Evolutionary conservation across 1,140 invertebrate genomes (phyloP), one percentile per base, ranked within the genome.

Genomic region (Drosophila santomea): DNA sequence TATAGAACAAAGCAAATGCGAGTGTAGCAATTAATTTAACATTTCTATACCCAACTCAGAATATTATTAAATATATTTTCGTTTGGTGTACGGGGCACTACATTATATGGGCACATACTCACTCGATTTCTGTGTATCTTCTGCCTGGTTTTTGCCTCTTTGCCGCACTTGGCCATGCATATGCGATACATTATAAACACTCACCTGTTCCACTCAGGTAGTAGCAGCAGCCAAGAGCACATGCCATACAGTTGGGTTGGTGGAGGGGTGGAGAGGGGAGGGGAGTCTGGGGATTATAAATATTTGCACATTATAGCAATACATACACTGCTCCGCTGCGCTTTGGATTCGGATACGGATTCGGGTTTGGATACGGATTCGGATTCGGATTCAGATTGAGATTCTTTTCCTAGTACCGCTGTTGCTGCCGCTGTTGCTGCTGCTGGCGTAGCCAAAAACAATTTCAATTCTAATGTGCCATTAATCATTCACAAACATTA

Each of bases 401-500:
- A 45, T 45, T 45, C 48, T 11, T 39, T 25, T 43, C 23, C 32
- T 36, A 20, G 15, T 48, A 17, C n/a, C 2, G 15, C 44, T 23
- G 20, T 25, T 2, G 8, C 14, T 11, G n/a, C n/a, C 4, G 47
- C 17, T 17, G 17, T 1, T 17, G 17, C 17, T 15, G 4, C 55
- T 23, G 28, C 25, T 41, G 57, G 10, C 17, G 23, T 36, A 20
- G 69, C 79, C 56, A 78, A 88, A 83, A 88, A 88, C 79, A 88
- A 88, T 88, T 88, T 89, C 79, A 79, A 89, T 88, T 88, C 83
- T 88, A 88, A 88, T 88, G 83, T 83, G 71, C 76, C 84, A 88
- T 88, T 88, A 88, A 89, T 88, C 83, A 88, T 88, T 88, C 84
- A 89, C 84, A 89, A 89, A 89, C 83, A 89, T 88, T 86, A 86